Base-by-base conservation (phyloP, 23 tunicate genomes). In the Trididemnum nubilum region DNA sequence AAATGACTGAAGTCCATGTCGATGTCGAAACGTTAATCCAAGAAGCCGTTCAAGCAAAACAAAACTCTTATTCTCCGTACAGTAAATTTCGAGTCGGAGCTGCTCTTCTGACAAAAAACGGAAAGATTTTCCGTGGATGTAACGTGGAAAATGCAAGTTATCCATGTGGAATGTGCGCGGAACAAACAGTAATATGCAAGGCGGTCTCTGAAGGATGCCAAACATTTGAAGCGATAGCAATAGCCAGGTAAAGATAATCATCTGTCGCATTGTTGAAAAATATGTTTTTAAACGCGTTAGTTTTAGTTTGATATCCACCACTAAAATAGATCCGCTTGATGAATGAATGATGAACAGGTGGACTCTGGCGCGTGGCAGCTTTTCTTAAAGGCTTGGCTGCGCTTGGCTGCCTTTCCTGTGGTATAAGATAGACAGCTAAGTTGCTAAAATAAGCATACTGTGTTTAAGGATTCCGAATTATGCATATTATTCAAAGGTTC, bases 21-120 rank as follows among this genome's bases (percentile, higher is more conserved):
- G n/a, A n/a, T n/a, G n/a, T n/a, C 2, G 39, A 54, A 51, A 80
- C 85, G 71, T 65, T 86, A 35, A 81, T 61, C 3, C 9, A 37
- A 28, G 61, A 73, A 54, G 82, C 90, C 19, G 65, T 44, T 0
- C 76, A 33, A 15, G 97, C 81, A 29, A 87, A 82, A 35, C 81
- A 77, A 35, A 44, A 57, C 23, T 89, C 98, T 60, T 77, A 94
- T 60, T 82, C 87, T 33, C 91, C 85, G 0, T 94, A 94, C 95
- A 94, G 98, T 63, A 94, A 94, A 19, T 94, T 94, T 40, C 85
- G 84, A 2, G 98, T 94, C 4, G 98, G 98, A 15, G 91, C 92
- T 2, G 95, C 98, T 0, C 52, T 94, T 22, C 30, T 94, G 34
- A 33, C 67, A 19, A 78, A 65, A 7, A 76, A 77, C 39, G 90